Base-by-base conservation (phyloP, 2,797 vertebrate genomes). In the Rhinogobio ventralis region DNA sequence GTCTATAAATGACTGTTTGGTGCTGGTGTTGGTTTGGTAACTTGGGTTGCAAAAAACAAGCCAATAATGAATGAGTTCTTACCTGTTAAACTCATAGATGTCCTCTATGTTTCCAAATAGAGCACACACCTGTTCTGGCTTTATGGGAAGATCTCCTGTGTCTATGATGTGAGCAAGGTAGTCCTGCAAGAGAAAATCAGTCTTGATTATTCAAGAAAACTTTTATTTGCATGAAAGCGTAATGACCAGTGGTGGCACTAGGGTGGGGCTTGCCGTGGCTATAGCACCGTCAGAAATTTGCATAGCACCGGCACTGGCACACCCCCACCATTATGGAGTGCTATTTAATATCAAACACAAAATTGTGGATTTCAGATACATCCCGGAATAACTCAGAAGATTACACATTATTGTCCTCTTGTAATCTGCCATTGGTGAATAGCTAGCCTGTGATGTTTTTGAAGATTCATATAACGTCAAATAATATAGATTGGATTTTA, bases 91-190 rank as follows among this genome's bases (percentile, higher is more conserved):
- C 85, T 96, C 96, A 0, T 99, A 99, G 91, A 99, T 98, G 92
- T 95, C 97, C 90, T 99, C 97, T 0, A 99, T 99, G 94, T 99
- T 99, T 71, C 98, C 98, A 0, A 99, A 99, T 71, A 99, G 97
- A 7, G 95, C 93, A 1, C 96, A 96, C 85, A 99, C 98, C 93
- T 97, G 96, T 86, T 98, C 97, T 0, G 97, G 97, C 4, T 90
- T 91, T 89, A 98, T 94, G 0, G 93, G 92, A 0, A 97, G 93
- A 36, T 95, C 95, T 0, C 88, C 89, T 0, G 94, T 93, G 0
- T 99, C 98, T 0, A 99, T 99, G 92, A 99, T 97, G 90, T 96
- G 96, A 76, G 96, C 94, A 87, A 99, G 93, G 89, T 99, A 98
- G 85, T 97, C 97, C 97, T 99, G 87, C 13, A 75, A 84, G 10